A percentile compares a stretch with the other conserved stretches of the same genome.
These are phyloP conservation scores for Microplitis demolitor DNA, from an alignment of 1,140 invertebrate genomes.

Conservation along the genomic window DNA sequence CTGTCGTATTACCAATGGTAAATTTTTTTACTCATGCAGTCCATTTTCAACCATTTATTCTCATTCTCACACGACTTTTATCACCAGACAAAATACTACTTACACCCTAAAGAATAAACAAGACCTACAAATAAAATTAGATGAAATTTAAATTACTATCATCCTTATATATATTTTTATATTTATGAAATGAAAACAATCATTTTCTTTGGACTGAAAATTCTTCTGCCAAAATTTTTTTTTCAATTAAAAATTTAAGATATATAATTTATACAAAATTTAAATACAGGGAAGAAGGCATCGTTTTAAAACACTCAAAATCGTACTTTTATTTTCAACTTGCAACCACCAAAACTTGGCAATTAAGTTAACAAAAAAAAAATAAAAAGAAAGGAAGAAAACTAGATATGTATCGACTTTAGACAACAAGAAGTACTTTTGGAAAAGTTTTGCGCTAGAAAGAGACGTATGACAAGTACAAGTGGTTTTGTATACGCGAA, in stretches of 20 bases:
- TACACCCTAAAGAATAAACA: not conserved
- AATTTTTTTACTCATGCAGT: not conserved
- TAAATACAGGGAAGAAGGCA: too few relatives aligned
- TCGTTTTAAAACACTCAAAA: too few relatives aligned
- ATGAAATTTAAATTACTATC: not conserved
- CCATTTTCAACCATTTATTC: not conserved
- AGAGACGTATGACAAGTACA: not conserved
- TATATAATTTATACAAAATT: too few relatives aligned
- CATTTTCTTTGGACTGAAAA: too few relatives aligned
- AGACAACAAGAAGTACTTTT: not conserved
- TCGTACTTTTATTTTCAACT: too few relatives aligned
- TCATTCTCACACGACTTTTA: not conserved
- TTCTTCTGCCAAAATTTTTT: too few relatives aligned
- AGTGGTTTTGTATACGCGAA: not conserved
- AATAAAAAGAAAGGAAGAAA: not conserved
- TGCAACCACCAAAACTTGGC: not conserved
- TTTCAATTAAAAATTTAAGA: too few relatives aligned
- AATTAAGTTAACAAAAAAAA: constrained; percentile 4
- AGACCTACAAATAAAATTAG: not conserved
- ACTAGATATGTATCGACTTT: not conserved
- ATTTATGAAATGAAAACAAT: too few relatives aligned
- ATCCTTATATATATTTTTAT: too few relatives aligned
- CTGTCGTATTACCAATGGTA: not conserved
- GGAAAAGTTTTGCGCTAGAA: not conserved
- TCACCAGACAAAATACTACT: not conserved